These are phyloP conservation scores for human DNA, from an alignment of 2,113 vertebrate species.

Conservation along the genomic window GRCh38 chr4:42706001-42706500, in stretches of 20 bases:
- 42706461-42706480: background rate
- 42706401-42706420: slow-evolving; percentile 35
- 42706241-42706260: slow-evolving; percentile 12
- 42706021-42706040: background rate
- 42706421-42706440: background rate
- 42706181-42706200: slow-evolving; percentile 40
- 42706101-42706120: background rate
- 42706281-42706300: background rate
- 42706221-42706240: background rate
- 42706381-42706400: background rate
- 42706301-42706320: background rate
- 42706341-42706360: background rate
- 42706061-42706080: background rate
- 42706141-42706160: background rate
- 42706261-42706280: background rate
- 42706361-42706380: background rate
- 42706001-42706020: background rate
- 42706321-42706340: slow-evolving; percentile 36
- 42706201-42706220: background rate
- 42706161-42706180: background rate
- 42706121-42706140: background rate
- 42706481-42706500: background rate
- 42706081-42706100: background rate
- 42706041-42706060: background rate
- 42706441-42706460: background rate